Conservation (phyloP, 2,797 vertebrate species). For the Enteromius fasciolatus region DNA sequence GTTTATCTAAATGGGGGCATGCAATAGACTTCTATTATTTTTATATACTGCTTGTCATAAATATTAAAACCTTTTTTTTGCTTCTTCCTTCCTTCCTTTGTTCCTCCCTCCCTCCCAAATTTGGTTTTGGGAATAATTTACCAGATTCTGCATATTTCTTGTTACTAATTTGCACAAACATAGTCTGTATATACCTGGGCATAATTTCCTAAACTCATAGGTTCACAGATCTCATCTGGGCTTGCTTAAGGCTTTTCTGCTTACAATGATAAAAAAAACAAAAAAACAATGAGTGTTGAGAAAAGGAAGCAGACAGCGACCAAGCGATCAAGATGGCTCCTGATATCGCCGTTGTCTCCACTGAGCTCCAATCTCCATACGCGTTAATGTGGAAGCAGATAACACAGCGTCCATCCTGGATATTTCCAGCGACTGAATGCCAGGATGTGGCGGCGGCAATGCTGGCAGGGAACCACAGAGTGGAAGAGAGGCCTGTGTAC, state of each 20-base stretch:
- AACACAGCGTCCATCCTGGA: constrained; percentile 7
- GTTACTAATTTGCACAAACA: too few relatives aligned
- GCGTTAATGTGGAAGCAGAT: constrained; percentile 26
- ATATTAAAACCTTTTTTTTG: not conserved
- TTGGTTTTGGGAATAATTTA: not conserved
- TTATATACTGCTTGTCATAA: not conserved
- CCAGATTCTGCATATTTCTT: not conserved
- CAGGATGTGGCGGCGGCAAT: not conserved
- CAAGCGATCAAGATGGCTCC: constrained; percentile 43
- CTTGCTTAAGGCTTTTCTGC: constrained; percentile 19
- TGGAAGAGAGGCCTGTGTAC: constrained; percentile 21
- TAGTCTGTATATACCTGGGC: not conserved
- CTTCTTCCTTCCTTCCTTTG: too few relatives aligned
- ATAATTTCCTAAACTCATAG: not conserved
- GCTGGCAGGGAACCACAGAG: constrained; percentile 15
- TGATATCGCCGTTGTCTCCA: not conserved
- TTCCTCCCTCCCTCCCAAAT: not conserved
- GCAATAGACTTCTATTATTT: not conserved
- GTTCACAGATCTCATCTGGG: not conserved
- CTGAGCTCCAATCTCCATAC: constrained; percentile 31
- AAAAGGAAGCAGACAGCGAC: constrained; percentile 39
- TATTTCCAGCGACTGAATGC: constrained; percentile 15
- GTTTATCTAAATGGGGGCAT: not conserved
- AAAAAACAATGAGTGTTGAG: constrained; percentile 12
- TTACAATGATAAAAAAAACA: not conserved